phyloP scores from a whole-genome alignment of 2,797 vertebrate species.

The Chiropotes sagulatus region DNA sequence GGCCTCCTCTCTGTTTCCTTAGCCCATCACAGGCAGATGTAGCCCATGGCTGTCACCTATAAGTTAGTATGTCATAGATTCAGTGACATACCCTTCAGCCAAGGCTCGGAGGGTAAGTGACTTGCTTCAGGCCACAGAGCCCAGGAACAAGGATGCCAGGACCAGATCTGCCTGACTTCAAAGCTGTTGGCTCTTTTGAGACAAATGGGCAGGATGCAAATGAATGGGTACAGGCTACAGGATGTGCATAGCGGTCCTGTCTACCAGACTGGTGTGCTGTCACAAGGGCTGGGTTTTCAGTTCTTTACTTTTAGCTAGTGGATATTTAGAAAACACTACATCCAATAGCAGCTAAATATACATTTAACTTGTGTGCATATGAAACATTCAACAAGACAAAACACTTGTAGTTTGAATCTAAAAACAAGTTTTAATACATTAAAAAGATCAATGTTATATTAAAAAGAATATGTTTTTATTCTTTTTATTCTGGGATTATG shows the following conservation, averaged over 20 bases:
- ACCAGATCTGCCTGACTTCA: not conserved
- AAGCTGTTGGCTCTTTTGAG: not conserved
- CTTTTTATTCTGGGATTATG: too few relatives aligned
- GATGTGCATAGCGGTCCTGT: not conserved
- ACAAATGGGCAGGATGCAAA: too few relatives aligned
- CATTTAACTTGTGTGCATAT: not conserved
- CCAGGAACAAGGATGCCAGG: not conserved
- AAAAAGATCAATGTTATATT: not conserved
- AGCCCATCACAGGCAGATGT: not conserved
- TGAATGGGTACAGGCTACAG: fast-evolving
- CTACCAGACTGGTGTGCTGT: not conserved
- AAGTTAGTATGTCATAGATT: not conserved
- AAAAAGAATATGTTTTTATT: not conserved
- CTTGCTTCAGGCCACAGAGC: not conserved
- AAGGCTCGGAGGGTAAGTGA: not conserved
- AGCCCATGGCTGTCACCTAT: not conserved
- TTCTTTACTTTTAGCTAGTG: not conserved
- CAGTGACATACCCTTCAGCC: not conserved
- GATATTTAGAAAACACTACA: not conserved
- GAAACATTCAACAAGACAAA: not conserved
- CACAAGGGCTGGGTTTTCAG: not conserved
- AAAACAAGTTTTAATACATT: not conserved
- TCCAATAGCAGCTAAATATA: not conserved
- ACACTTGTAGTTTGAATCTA: not conserved
- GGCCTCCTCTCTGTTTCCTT: not conserved